Percentiles rank a stretch among this genome's conserved stretches.
Conservation (phyloP, 1,140 invertebrate genomes). For the Drosophila nigrodunni region DNA sequence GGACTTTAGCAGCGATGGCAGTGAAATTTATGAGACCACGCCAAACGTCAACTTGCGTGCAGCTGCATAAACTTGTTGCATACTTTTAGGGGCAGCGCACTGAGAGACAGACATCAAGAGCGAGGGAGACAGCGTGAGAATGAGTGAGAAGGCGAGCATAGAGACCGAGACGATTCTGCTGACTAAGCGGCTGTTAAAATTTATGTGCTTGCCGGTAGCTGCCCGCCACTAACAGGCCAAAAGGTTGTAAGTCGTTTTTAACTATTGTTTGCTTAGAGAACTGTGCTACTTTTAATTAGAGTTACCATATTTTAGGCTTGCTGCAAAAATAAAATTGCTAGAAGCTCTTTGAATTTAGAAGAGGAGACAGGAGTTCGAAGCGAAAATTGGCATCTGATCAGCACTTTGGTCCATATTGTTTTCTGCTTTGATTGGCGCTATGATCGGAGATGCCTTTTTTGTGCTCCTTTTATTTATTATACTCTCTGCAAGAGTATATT, state of each 20-base stretch:
- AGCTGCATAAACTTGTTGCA: slow-evolving; percentile 79
- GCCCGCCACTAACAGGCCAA: neutral
- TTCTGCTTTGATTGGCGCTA: too few relatives aligned
- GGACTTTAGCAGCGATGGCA: slow-evolving; percentile 41
- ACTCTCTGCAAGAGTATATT: too few relatives aligned
- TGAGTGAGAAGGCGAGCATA: too few relatives aligned
- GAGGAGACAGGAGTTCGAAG: neutral
- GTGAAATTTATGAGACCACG: slow-evolving; percentile 63
- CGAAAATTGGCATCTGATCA: neutral
- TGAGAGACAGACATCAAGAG: neutral
- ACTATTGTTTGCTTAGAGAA: neutral
- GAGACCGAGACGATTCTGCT: neutral
- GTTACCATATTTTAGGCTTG: neutral
- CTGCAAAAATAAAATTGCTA: neutral
- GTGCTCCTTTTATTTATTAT: neutral
- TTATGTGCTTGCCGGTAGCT: slow-evolving; percentile 17
- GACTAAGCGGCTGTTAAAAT: slow-evolving; percentile 25
- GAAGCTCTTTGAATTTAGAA: too few relatives aligned
- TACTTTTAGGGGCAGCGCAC: slow-evolving; percentile 18
- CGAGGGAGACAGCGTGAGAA: neutral
- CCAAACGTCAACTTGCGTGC: slow-evolving; percentile 64
- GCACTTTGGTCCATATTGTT: neutral
- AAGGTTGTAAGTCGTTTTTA: slow-evolving; percentile 12
- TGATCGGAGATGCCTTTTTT: neutral
- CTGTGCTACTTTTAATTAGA: neutral